Conservation (phyloP, 2,797 vertebrate genomes). For the Huso huso region DNA sequence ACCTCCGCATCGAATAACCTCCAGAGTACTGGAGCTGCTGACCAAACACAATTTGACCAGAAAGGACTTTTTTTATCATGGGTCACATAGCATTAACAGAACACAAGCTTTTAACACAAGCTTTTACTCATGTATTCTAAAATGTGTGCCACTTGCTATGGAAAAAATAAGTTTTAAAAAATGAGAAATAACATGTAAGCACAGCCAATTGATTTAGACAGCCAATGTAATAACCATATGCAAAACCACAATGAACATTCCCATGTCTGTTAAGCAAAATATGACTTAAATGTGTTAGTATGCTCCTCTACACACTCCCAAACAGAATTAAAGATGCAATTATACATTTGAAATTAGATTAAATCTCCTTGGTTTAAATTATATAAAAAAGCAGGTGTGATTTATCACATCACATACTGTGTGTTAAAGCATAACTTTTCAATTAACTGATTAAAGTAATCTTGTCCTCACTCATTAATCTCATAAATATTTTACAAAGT, state of each 20-base stretch:
- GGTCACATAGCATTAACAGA: slow-evolving; percentile 20
- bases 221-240: slow-evolving; percentile 18
- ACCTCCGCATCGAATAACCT: slow-evolving; percentile 17
- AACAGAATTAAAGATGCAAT: neutral
- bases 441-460: slow-evolving; percentile 73
- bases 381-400: neutral
- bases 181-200: neutral
- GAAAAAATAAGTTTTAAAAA: neutral
- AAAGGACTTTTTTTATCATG: slow-evolving; percentile 21
- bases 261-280: neutral
- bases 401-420: neutral
- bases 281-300: neutral
- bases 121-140: slow-evolving; percentile 9
- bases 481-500: slow-evolving; percentile 64
- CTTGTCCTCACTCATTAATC: slow-evolving; percentile 64
- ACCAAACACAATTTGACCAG: slow-evolving; percentile 15
- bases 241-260: neutral
- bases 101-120: neutral
- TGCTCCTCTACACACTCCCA: neutral
- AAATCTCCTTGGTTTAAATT: neutral
- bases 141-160: slow-evolving; percentile 12
- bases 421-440: slow-evolving; percentile 36
- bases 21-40: slow-evolving; percentile 16
- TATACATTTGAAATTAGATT: slow-evolving; percentile 1
- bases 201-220: slow-evolving; percentile 19